Base-by-base conservation (phyloP, 2,888 invertebrate genomes). In the Stramonita haemastoma region DNA sequence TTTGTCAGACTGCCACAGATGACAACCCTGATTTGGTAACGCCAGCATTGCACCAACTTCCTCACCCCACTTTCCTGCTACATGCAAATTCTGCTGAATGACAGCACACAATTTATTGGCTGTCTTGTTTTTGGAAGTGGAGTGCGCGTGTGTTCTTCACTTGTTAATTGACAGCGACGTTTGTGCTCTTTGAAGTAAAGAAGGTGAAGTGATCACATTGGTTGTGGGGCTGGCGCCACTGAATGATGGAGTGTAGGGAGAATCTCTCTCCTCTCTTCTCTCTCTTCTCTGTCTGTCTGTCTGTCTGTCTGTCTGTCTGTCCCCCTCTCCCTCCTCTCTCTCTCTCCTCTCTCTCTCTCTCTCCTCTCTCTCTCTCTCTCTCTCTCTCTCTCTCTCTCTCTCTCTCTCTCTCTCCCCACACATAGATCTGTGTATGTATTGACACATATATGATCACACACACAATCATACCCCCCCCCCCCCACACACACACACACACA, bases 11-110 rank as follows among this genome's bases (percentile, higher is more conserved):
- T 86, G 57, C 57, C 66, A 29, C 34, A 66, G 86, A 86, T 86
- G 86, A 86, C 86, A 86, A 26, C 29, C 34, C 19, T 32, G 86
- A 86, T 86, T 86, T 66, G 34, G 66, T 86, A 60, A 86, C 34
- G 29, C 66, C 32, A 46, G 86, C 86, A 22, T 32, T 83, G 36
- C 19, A 17, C 26, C 34, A 34, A 66, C 86, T 86, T 57, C 34
- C 57, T 60, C 86, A 86, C 86, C 86, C 86, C 57, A 0, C 32
- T 57, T 17, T 34, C 32, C 32, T 15, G 84, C 29, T 86, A 22
- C 56, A 60, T 34, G 66, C 56, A 86, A 86, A 66, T 86, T 86
- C 86, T 60, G 66, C 32, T 66, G 32, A n/a, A 11, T 86, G 60
- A 66, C 86, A 86, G 86, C 86, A 57, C 6, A 32, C 86, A 32